These are phyloP conservation scores for Drosophila demipolita DNA, from an alignment of 2,888 invertebrate species.

Conservation along the genomic window DNA sequence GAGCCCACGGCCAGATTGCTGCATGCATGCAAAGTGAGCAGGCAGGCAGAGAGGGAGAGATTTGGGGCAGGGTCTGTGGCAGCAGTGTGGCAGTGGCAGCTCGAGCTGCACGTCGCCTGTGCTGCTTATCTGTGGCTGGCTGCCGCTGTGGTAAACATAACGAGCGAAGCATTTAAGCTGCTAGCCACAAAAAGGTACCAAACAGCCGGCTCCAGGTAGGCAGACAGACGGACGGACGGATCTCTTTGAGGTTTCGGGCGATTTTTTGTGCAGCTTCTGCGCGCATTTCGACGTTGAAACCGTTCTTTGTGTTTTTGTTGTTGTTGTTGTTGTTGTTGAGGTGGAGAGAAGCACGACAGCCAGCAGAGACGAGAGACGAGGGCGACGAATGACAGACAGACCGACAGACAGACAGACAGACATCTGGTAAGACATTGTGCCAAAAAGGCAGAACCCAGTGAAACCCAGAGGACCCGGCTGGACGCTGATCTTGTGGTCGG, in stretches of 20 bases:
- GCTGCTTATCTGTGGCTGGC: conserved; percentile 38
- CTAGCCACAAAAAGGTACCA: conserved; percentile 56
- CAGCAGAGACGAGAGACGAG: conserved; percentile 3
- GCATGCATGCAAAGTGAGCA: conserved; percentile 60
- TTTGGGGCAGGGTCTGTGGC: conserved; percentile 6
- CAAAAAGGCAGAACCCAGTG: conserved; percentile 59
- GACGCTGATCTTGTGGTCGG: conserved; percentile 23
- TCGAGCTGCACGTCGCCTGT: conserved; percentile 34
- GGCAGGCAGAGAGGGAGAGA: conserved; percentile 2
- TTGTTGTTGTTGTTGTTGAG: conserved; percentile 13
- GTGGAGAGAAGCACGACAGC: conserved; percentile 1
- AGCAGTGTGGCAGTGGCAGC: conserved; percentile 7
- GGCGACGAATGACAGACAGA: conserved; percentile 3
- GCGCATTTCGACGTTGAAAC: conserved; percentile 58
- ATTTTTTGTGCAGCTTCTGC: conserved; percentile 76
- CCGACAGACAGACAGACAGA: background rate
- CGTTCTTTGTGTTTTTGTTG: conserved; percentile 22
- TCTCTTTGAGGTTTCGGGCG: conserved; percentile 49
- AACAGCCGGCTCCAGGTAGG: conserved; percentile 29
- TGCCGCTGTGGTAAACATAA: conserved; percentile 55
- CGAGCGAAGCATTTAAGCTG: conserved; percentile 70
- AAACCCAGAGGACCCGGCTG: conserved; percentile 11
- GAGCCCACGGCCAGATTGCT: conserved; percentile 19
- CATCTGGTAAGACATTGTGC: conserved; percentile 39
- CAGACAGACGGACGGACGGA: conserved; percentile 9